A percentile compares a stretch with the other conserved stretches of the same genome.
phyloP scores from a whole-genome alignment of 2,113 vertebrate genomes.

The Passer domesticus region DNA sequence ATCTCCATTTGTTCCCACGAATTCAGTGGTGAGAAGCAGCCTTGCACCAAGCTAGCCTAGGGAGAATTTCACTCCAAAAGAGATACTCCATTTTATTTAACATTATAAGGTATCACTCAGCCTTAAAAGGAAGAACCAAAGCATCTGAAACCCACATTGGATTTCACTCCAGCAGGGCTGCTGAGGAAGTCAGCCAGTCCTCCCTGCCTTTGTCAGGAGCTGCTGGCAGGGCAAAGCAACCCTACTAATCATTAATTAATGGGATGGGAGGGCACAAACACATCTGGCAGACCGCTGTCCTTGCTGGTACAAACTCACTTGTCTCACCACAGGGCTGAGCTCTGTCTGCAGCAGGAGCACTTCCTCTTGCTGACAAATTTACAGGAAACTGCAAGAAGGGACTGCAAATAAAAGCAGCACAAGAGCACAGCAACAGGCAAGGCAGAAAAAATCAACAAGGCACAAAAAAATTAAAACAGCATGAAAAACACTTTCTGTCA shows the following conservation, averaged over 20 bases:
- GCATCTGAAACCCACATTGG: background rate
- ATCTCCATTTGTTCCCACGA: background rate
- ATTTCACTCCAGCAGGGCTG: background rate
- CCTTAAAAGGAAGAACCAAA: background rate
- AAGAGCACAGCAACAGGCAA: background rate
- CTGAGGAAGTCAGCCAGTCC: background rate
- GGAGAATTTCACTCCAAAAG: background rate
- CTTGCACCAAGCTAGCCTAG: background rate
- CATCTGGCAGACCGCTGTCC: background rate
- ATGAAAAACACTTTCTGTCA: background rate
- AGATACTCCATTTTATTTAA: background rate
- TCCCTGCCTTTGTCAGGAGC: background rate
- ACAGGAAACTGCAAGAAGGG: constrained; percentile 51
- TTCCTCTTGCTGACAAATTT: constrained; percentile 45
- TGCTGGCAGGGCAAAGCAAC: background rate
- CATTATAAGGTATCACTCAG: background rate
- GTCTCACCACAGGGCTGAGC: background rate
- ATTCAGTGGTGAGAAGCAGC: background rate
- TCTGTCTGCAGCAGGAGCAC: background rate
- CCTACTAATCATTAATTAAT: background rate
- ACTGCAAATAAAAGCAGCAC: background rate
- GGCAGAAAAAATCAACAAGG: background rate
- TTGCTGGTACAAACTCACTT: background rate
- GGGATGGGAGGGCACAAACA: background rate
- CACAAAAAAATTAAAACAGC: background rate